Evolutionary conservation across 2,888 invertebrate species (phyloP).

Genomic region (Cheilosia urbana): DNA sequence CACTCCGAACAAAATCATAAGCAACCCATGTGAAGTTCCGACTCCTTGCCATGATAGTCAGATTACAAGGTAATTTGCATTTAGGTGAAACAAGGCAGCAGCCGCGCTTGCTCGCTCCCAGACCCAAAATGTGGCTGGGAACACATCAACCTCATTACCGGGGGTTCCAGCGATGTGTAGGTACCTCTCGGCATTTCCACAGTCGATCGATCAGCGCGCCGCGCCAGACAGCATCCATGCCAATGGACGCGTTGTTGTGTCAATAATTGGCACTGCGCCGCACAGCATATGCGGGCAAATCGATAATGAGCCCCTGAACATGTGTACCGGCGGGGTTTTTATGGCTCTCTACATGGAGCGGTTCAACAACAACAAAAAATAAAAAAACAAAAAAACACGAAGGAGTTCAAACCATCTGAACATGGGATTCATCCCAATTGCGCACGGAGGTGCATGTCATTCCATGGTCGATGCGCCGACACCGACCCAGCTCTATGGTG

Average conservation of each 20-base stretch:
- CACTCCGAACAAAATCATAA: conserved; percentile 48
- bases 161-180: conserved; percentile 39
- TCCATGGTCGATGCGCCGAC: conserved; percentile 13
- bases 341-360: conserved; percentile 26
- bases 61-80: conserved; percentile 73
- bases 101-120: conserved; percentile 27
- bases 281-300: conserved; percentile 59
- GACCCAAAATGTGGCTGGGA: conserved; percentile 46
- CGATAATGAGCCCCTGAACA: conserved; percentile 73
- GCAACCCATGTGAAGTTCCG: conserved; percentile 31
- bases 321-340: conserved; percentile 65
- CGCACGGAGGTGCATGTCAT: conserved; percentile 68
- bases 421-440: conserved; percentile 69
- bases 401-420: conserved; percentile 56
- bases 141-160: conserved; percentile 66
- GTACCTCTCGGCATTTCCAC: conserved; percentile 23
- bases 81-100: conserved; percentile 58
- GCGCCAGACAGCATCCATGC: conserved; percentile 23
- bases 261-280: conserved; percentile 73
- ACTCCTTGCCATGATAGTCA: conserved; percentile 35
- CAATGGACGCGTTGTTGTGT: conserved; percentile 66
- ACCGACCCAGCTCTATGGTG: conserved; percentile 29
- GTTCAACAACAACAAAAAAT: not conserved
- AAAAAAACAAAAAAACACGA: not conserved
- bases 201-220: conserved; percentile 67